phyloP scores from a whole-genome alignment of 2,797 vertebrate species.

The Lerista edwardsae region DNA sequence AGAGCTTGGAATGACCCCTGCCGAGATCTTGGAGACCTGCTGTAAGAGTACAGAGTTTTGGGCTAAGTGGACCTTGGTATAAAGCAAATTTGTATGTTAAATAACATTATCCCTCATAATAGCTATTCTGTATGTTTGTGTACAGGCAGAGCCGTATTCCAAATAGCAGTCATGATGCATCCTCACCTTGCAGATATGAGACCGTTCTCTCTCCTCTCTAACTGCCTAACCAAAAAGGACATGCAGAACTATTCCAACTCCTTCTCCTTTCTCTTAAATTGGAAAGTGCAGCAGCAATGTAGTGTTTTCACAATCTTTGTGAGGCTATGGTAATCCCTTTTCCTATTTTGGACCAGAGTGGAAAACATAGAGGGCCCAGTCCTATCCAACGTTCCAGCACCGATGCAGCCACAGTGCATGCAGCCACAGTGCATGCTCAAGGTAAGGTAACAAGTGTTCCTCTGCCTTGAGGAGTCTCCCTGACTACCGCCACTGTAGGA shows the following conservation, averaged over 20 bases:
- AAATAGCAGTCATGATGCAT: not conserved
- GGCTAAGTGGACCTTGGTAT: not conserved
- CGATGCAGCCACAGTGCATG: no score
- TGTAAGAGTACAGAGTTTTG: not conserved
- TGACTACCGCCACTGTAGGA: no score
- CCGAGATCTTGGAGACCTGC: not conserved
- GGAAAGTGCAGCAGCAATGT: not conserved
- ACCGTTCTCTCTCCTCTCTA: no score
- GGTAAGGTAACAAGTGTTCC: no score
- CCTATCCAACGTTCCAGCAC: no score
- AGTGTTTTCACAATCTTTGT: not conserved
- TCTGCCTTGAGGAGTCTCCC: no score
- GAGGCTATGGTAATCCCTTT: no score
- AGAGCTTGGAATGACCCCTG: not conserved
- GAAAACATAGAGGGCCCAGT: no score
- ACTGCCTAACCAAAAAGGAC: not conserved
- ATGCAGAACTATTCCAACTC: not conserved
- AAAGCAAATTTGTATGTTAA: not conserved
- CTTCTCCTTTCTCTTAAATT: not conserved
- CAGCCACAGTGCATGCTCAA: no score
- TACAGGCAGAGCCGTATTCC: not conserved
- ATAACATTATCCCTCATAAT: not conserved
- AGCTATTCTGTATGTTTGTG: not conserved
- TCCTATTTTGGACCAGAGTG: not conserved
- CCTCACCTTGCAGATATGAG: not conserved